Conservation (phyloP, 1,140 invertebrate species). For the Drosophila arawakana region DNA sequence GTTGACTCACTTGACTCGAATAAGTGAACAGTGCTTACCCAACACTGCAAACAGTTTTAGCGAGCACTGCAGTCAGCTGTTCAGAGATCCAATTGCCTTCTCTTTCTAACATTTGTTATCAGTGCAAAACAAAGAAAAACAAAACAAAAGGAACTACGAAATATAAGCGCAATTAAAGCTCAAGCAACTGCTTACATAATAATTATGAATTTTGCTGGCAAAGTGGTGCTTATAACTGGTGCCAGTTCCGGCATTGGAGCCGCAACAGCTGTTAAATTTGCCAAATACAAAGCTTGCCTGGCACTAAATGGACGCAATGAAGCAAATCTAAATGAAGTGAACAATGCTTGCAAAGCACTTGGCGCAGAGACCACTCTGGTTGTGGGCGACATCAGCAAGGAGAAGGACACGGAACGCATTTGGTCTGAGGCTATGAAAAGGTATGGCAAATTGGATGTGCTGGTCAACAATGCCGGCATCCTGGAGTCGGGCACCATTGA, state of each 20-base stretch:
- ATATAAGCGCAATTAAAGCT: slow-evolving; percentile 27
- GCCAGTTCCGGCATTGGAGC: slow-evolving; percentile 95
- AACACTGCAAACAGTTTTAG: background rate
- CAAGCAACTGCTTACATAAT: slow-evolving; percentile 55
- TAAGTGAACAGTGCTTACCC: no score
- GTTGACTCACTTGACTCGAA: no score
- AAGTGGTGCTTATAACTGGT: slow-evolving; percentile 91
- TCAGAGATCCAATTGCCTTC: slow-evolving; percentile 23
- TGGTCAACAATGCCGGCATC: slow-evolving; percentile 96
- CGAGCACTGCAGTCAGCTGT: slow-evolving; percentile 20
- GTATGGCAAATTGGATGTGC: slow-evolving; percentile 90
- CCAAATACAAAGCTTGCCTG: slow-evolving; percentile 89
- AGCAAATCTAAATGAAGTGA: slow-evolving; percentile 59
- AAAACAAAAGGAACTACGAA: slow-evolving; percentile 17
- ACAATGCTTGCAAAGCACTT: slow-evolving; percentile 82
- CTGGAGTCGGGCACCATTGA: slow-evolving; percentile 93
- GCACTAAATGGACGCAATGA: slow-evolving; percentile 91
- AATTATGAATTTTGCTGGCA: slow-evolving; percentile 86
- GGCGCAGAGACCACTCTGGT: slow-evolving; percentile 42
- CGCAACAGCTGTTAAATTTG: slow-evolving; percentile 91
- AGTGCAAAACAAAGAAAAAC: background rate
- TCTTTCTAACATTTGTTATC: slow-evolving; percentile 32
- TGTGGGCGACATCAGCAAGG: slow-evolving; percentile 89
- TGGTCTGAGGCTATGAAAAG: slow-evolving; percentile 89
- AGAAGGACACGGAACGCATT: slow-evolving; percentile 90